Evolutionary conservation across 2,888 invertebrate genomes (phyloP), one percentile per base, ranked within the genome.

Genomic region (Tipula vernalis): DNA sequence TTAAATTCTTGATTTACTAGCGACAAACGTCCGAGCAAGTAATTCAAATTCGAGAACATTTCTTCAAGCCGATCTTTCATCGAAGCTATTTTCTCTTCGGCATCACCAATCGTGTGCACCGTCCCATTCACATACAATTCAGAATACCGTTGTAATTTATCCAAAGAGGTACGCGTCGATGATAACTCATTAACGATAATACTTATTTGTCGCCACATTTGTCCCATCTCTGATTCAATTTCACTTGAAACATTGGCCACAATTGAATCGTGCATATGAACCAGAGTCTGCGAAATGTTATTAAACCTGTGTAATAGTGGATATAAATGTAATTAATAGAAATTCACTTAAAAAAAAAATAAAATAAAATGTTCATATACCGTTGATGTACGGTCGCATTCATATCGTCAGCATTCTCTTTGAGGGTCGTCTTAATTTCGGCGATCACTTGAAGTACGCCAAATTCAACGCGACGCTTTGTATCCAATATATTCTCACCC

Each of bases 181-280:
- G 94, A 94, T 89, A 98, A 94, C 90, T 97, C 96, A 89, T 95
- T 95, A 90, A 96, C 95, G 96, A 98, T 96, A 87, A 96, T 95
- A 88, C 97, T 96, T 89, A 98, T 97, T 91, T 97, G 97, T 36
- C 97, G 93, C 97, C 97, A 97, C 15, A 98, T 97, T 90, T 96
- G 96, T 88, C 95, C 94, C 90, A 97, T 95, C 90, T 96, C 96
- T 13, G 94, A 92, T 89, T 97, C 96, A 89, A 97, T 94, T 89
- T 95, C 95, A 0, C 93, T 92, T 86, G 95, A 96, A 86, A 97
- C 91, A 91, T 97, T 97, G 5, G 94, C 93, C 87, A 96, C 91
- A 0, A 95, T 94, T 2, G 94, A 94, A 57, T 94, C 94, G 89
- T 97, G 96, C 71, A 71, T 71, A 5, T 71, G 71, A 12, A 71